Percentiles rank a stretch among this genome's conserved stretches.
phyloP scores from a whole-genome alignment of 2,888 invertebrate genomes.

The Drosophila antonietae region DNA sequence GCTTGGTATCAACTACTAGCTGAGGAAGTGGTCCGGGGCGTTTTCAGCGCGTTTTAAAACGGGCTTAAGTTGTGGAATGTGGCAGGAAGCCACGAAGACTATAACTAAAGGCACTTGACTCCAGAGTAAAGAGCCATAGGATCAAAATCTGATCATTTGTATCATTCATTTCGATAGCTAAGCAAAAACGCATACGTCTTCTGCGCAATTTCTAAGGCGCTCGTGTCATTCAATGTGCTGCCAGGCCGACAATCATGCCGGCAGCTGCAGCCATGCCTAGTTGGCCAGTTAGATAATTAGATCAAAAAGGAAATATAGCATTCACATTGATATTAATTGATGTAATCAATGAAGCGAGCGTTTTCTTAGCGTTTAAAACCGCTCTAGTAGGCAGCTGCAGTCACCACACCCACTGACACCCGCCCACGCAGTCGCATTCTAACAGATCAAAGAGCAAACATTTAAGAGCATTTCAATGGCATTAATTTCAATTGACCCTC shows the following conservation, averaged over 20 bases:
- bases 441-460: background rate
- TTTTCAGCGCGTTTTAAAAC: background rate
- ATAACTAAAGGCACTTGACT: background rate
- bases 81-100: background rate
- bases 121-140: background rate
- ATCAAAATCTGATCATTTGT: background rate
- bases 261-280: background rate
- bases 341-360: constrained; percentile 20
- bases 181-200: background rate
- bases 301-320: background rate
- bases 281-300: background rate
- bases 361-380: constrained; percentile 36
- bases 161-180: background rate
- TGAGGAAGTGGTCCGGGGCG: too few species aligned
- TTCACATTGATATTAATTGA: background rate
- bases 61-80: background rate
- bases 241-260: background rate
- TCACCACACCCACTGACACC: constrained; percentile 22
- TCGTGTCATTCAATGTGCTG: background rate
- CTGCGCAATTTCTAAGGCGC: background rate
- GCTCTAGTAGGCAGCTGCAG: constrained; percentile 8
- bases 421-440: background rate
- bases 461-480: background rate
- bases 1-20: background rate
- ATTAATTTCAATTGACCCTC: constrained; percentile 16